These are phyloP conservation scores for Automeris io DNA, from an alignment of 2,888 invertebrate species.

Conservation along the genomic window DNA sequence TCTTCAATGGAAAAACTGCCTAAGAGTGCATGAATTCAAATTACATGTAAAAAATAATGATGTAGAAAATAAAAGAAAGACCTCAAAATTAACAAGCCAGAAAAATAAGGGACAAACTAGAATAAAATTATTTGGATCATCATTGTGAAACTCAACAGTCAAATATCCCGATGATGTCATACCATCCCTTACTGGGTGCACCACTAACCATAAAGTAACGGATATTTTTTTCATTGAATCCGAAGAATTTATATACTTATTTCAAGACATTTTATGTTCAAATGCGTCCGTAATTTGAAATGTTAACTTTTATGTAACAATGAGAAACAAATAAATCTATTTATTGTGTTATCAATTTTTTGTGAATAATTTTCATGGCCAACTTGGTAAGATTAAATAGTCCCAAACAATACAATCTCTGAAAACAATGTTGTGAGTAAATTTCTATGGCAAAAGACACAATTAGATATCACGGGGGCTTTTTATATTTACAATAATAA, in stretches of 20 bases:
- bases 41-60: no score
- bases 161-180: slow-evolving; percentile 29
- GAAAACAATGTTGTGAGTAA: slow-evolving; percentile 15
- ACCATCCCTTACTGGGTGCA: slow-evolving; percentile 19
- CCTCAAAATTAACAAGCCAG: no score
- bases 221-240: slow-evolving; percentile 13
- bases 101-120: no score
- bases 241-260: not conserved
- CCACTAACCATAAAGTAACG: slow-evolving; percentile 18
- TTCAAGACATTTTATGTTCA: no score
- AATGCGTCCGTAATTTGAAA: no score
- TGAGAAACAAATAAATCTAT: no score
- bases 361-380: no score
- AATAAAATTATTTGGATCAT: slow-evolving; percentile 1
- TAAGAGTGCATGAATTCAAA: no score
- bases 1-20: no score
- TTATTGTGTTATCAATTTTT: no score
- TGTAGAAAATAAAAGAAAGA: no score
- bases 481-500: slow-evolving; percentile 37
- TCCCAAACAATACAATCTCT: slow-evolving; percentile 19
- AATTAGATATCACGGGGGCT: slow-evolving; percentile 27
- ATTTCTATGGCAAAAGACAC: slow-evolving; percentile 17
- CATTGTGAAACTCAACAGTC: not conserved
- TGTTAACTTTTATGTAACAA: no score
- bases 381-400: slow-evolving; percentile 7